Conservation (phyloP, 2,797 vertebrate genomes). For the Australoheros facetus region DNA sequence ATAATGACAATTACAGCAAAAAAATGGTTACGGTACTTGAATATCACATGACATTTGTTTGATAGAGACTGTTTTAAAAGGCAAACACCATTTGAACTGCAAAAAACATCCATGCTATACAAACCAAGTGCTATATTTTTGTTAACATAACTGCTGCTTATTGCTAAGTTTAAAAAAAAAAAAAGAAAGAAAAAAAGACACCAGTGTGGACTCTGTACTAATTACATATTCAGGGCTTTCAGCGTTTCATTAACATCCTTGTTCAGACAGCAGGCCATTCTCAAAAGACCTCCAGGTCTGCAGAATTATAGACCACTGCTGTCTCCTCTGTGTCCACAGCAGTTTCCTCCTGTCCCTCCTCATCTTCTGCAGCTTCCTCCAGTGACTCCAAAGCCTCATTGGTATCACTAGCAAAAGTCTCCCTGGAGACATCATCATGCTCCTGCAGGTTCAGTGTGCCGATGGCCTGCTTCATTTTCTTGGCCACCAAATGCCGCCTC, state of each 20-base stretch:
- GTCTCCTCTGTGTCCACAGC: slow-evolving; percentile 87
- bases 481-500: slow-evolving; percentile 87
- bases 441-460: slow-evolving; percentile 93
- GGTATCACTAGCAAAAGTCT: slow-evolving; percentile 96
- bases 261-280: neutral
- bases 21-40: neutral
- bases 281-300: slow-evolving; percentile 94
- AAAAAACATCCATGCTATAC: neutral
- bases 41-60: neutral
- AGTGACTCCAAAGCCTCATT: slow-evolving; percentile 92
- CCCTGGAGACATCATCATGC: slow-evolving; percentile 93
- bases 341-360: slow-evolving; percentile 71
- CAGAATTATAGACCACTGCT: slow-evolving; percentile 89
- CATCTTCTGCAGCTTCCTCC: slow-evolving; percentile 86
- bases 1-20: neutral
- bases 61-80: slow-evolving; percentile 3
- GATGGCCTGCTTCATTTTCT: slow-evolving; percentile 97
- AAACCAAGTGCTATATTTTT: neutral
- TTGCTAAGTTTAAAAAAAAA: slow-evolving; percentile 2
- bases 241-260: neutral
- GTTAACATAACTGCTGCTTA: neutral
- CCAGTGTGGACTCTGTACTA: neutral
- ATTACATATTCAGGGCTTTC: slow-evolving; percentile 4
- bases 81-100: slow-evolving; percentile 1
- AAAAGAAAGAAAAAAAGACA: neutral